phyloP scores from a whole-genome alignment of 2,797 vertebrate species.

The Cyprinella venusta region DNA sequence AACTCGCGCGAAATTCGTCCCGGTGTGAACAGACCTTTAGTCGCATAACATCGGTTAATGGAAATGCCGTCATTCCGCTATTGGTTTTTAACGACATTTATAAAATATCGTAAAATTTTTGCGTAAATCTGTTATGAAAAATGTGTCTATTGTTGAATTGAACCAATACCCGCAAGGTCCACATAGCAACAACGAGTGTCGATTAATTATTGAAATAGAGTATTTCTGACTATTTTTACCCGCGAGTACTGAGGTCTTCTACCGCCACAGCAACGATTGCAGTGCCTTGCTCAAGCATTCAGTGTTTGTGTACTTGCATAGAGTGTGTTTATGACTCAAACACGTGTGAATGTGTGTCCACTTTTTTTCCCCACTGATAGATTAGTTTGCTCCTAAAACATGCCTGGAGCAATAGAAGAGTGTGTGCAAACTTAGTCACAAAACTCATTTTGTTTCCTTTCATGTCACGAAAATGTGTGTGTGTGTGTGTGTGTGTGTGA shows the following conservation, averaged over 20 bases:
- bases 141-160: not conserved
- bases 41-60: too few relatives aligned
- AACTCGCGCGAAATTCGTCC: too few relatives aligned
- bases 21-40: too few relatives aligned
- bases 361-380: slow-evolving; percentile 64
- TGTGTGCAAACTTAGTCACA: slow-evolving; percentile 56
- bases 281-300: not conserved
- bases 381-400: slow-evolving; percentile 61
- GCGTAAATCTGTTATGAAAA: too few relatives aligned
- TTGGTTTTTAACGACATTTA: too few relatives aligned
- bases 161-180: not conserved
- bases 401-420: slow-evolving; percentile 33
- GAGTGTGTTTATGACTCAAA: slow-evolving; percentile 34
- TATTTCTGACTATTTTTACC: too few relatives aligned
- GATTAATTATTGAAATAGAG: not conserved
- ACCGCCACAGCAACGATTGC: not conserved
- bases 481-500: slow-evolving; percentile 11
- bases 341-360: slow-evolving; percentile 55
- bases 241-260: not conserved
- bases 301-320: slow-evolving; percentile 61
- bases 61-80: too few relatives aligned
- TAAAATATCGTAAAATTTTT: too few relatives aligned
- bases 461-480: slow-evolving; percentile 40
- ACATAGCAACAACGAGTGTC: not conserved
- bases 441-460: slow-evolving; percentile 54